A percentile compares a stretch with the other conserved stretches of the same genome.
These are phyloP conservation scores for Atlantisia rogersi DNA, from an alignment of 2,113 vertebrate genomes.

Conservation along the genomic window DNA sequence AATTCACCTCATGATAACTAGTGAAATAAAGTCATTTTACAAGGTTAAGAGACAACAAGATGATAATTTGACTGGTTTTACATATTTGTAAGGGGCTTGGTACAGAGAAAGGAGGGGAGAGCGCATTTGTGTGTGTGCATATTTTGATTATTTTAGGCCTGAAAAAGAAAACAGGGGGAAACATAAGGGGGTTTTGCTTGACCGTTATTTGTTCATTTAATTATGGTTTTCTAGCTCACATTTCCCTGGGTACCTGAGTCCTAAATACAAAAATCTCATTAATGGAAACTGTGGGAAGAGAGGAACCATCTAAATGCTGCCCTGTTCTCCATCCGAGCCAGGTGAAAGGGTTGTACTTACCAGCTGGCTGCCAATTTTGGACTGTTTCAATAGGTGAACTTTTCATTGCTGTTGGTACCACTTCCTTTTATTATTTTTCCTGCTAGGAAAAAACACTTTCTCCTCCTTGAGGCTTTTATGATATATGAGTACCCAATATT, in stretches of 20 bases:
- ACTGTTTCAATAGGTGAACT: constrained; percentile 49
- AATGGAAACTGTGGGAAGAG: background rate
- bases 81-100: background rate
- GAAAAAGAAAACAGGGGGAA: background rate
- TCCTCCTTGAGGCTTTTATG: constrained; percentile 34
- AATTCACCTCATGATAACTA: background rate
- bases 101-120: background rate
- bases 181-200: background rate
- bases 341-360: background rate
- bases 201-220: background rate
- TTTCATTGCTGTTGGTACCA: background rate
- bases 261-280: background rate
- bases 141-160: background rate
- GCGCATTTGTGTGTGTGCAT: background rate
- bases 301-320: background rate
- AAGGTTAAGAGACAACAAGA: background rate
- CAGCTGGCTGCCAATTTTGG: constrained; percentile 41
- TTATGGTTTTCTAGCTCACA: background rate
- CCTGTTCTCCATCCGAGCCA: background rate
- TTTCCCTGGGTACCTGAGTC: background rate
- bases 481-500: background rate
- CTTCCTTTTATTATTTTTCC: constrained; percentile 26
- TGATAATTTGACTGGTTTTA: background rate
- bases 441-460: background rate
- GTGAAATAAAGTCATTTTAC: background rate